Conservation (phyloP, 2,113 vertebrate species). For the Serinus canaria region DNA sequence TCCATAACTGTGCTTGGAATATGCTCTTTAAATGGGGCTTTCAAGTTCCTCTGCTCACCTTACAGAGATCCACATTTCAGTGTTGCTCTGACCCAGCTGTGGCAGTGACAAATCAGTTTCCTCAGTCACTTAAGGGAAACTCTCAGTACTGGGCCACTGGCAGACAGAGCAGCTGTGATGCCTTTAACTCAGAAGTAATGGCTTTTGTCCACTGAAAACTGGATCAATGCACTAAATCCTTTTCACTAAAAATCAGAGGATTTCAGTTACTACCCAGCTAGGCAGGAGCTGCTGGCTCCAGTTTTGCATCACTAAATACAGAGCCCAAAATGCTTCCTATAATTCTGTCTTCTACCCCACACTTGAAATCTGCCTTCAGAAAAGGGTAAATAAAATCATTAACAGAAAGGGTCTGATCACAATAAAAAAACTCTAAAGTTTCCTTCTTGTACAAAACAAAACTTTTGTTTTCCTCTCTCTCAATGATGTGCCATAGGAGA, state of each 20-base stretch:
- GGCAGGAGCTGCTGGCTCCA: not conserved
- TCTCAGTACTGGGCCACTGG: not conserved
- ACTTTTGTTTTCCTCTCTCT: not conserved
- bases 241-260: not conserved
- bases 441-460: not conserved
- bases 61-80: not conserved
- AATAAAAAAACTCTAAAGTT: not conserved
- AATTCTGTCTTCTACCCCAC: not conserved
- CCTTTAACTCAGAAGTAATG: not conserved
- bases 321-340: accelerated
- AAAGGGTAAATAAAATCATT: not conserved
- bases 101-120: constrained; percentile 1
- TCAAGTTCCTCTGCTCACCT: not conserved
- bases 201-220: not conserved
- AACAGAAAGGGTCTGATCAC: not conserved
- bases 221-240: not conserved
- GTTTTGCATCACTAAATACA: not conserved
- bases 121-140: not conserved
- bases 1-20: not conserved
- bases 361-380: not conserved
- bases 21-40: not conserved
- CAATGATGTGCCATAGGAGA: not conserved
- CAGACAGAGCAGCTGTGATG: not conserved
- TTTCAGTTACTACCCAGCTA: not conserved
- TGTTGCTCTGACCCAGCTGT: not conserved